These are phyloP conservation scores for Scaptomyza pallida DNA, from an alignment of 1,140 invertebrate genomes.

Conservation along the genomic window DNA sequence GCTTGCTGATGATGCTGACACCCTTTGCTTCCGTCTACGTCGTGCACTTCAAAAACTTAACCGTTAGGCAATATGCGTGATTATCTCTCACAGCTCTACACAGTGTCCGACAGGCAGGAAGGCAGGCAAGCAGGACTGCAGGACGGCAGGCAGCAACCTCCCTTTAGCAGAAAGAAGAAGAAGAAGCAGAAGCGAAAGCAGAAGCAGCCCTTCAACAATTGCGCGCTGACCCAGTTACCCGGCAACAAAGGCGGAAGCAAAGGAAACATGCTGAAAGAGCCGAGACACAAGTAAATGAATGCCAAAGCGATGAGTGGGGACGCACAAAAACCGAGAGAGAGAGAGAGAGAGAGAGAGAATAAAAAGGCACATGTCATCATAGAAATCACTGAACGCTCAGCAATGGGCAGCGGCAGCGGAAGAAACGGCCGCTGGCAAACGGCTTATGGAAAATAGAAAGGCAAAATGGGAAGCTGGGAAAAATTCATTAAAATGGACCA, in stretches of 20 bases:
- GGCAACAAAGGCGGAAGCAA: constrained; percentile 82
- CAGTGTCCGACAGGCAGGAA: constrained; percentile 62
- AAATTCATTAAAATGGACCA: constrained; percentile 80
- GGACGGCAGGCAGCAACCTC: constrained; percentile 12
- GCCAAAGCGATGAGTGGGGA: background rate
- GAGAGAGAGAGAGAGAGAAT: constrained; percentile 27
- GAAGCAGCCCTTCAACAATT: constrained; percentile 72
- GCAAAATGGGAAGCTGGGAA: constrained; percentile 46
- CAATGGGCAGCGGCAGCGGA: constrained; percentile 6
- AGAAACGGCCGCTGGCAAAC: constrained; percentile 56
- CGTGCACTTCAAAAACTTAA: constrained; percentile 79
- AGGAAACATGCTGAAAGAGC: constrained; percentile 75
- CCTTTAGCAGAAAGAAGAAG: background rate
- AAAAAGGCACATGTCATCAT: constrained; percentile 81
- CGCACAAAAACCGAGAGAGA: background rate
- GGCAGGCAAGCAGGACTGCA: no score
- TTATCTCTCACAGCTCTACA: constrained; percentile 61
- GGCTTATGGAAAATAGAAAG: constrained; percentile 61
- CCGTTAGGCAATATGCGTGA: constrained; percentile 81
- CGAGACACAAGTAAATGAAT: constrained; percentile 30
- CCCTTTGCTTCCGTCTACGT: constrained; percentile 52
- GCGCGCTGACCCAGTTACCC: constrained; percentile 80
- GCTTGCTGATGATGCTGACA: constrained; percentile 60
- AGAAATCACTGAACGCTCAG: constrained; percentile 70
- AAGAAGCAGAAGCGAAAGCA: constrained; percentile 6